Conservation (phyloP, 1,140 invertebrate genomes). For the Mya arenaria region DNA sequence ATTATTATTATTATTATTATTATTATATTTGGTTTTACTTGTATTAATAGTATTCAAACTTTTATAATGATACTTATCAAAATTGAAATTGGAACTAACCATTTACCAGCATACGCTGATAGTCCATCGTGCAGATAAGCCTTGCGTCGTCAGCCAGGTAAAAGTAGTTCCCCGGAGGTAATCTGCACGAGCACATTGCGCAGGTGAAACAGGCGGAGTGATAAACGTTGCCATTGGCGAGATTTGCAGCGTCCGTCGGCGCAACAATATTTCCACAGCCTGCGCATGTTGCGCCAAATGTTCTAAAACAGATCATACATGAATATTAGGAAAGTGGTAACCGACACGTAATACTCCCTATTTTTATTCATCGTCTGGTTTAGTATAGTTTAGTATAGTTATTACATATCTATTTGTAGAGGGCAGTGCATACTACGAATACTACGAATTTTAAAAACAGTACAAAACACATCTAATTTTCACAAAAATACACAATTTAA, state of each 20-base stretch:
- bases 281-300: slow-evolving; percentile 41
- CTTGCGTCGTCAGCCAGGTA: slow-evolving; percentile 47
- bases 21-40: not conserved
- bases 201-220: slow-evolving; percentile 40
- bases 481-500: too few relatives aligned
- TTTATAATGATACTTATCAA: not conserved
- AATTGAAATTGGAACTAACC: slow-evolving; percentile 20
- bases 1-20: not conserved
- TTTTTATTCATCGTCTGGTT: too few relatives aligned
- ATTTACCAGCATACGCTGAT: not conserved
- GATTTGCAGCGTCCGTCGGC: slow-evolving; percentile 29
- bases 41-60: not conserved
- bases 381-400: too few relatives aligned
- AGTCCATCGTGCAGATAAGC: slow-evolving; percentile 29
- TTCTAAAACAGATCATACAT: slow-evolving; percentile 2
- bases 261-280: slow-evolving; percentile 18
- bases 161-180: slow-evolving; percentile 33
- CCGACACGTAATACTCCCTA: too few relatives aligned
- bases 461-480: too few relatives aligned
- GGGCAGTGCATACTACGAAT: too few relatives aligned
- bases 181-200: slow-evolving; percentile 11
- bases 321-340: too few relatives aligned
- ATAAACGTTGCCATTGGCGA: slow-evolving; percentile 11
- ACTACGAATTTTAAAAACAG: too few relatives aligned
- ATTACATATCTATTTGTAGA: too few relatives aligned